Conservation (phyloP, 1,140 invertebrate genomes). For the Drosophila paulistorum region DNA sequence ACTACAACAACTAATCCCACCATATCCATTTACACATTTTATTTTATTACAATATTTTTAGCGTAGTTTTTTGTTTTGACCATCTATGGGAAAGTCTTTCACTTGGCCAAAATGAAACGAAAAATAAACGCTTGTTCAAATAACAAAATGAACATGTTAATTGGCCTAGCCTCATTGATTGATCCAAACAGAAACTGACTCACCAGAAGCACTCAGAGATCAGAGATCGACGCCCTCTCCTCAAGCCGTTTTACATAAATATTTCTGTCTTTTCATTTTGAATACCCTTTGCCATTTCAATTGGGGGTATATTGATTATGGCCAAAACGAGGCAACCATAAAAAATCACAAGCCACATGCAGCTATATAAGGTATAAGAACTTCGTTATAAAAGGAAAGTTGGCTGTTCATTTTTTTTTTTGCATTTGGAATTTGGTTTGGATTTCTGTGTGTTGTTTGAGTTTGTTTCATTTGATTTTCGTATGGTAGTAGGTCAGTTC, state of each 20-base stretch:
- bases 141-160: conserved; percentile 62
- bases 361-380: background rate
- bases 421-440: conserved; percentile 46
- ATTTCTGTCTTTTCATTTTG: conserved; percentile 37
- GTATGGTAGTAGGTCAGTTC: conserved; percentile 81
- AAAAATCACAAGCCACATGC: no score
- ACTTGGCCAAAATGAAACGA: conserved; percentile 13
- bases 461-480: conserved; percentile 70
- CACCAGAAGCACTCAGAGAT: conserved; percentile 2
- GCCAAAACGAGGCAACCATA: no score
- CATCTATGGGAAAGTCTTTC: conserved; percentile 58
- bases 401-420: conserved; percentile 23
- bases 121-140: background rate
- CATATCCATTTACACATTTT: conserved; percentile 50
- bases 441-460: conserved; percentile 35
- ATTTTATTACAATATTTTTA: background rate
- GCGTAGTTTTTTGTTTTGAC: conserved; percentile 2
- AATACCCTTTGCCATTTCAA: conserved; percentile 4
- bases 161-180: conserved; percentile 63
- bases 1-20: conserved; percentile 29
- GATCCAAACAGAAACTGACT: conserved; percentile 17
- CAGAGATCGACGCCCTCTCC: conserved; percentile 49
- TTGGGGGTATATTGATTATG: no score
- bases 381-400: background rate
- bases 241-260: conserved; percentile 65